Conservation (phyloP, 2,797 vertebrate genomes). For the Enteromius thamalakanensis region DNA sequence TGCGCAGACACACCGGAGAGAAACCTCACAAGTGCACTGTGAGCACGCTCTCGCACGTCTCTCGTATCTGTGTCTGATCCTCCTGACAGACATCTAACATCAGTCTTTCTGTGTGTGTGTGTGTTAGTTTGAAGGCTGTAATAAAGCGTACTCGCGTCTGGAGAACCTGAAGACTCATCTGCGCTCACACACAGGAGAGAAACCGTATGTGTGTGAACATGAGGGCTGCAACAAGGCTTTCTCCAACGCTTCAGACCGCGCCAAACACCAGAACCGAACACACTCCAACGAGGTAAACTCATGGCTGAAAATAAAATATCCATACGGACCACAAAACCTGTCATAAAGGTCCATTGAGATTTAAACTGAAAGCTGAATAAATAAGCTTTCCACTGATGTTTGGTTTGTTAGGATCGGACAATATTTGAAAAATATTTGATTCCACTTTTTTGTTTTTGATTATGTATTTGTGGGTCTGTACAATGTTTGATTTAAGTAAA, state of each 20-base stretch:
- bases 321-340: not conserved
- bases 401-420: not conserved
- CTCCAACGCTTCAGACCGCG: conserved; percentile 95
- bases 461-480: not conserved
- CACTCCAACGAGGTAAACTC: conserved; percentile 90
- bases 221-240: conserved; percentile 98
- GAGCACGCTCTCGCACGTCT: conserved; percentile 60
- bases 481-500: not conserved
- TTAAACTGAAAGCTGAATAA: not conserved
- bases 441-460: not conserved
- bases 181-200: conserved; percentile 96
- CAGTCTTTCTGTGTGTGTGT: conserved; percentile 33
- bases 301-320: not conserved
- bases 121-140: conserved; percentile 94
- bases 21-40: conserved; percentile 99
- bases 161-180: conserved; percentile 98
- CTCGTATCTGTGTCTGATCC: not conserved
- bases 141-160: conserved; percentile 96
- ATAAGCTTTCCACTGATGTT: not conserved
- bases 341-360: not conserved
- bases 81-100: not conserved
- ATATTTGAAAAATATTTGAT: not conserved
- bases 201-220: conserved; percentile 97
- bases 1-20: conserved; percentile 96
- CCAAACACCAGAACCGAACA: conserved; percentile 98